A percentile compares a stretch with the other conserved stretches of the same genome.
phyloP scores from a whole-genome alignment of 2,888 invertebrate genomes.

The Lasiommata megera region DNA sequence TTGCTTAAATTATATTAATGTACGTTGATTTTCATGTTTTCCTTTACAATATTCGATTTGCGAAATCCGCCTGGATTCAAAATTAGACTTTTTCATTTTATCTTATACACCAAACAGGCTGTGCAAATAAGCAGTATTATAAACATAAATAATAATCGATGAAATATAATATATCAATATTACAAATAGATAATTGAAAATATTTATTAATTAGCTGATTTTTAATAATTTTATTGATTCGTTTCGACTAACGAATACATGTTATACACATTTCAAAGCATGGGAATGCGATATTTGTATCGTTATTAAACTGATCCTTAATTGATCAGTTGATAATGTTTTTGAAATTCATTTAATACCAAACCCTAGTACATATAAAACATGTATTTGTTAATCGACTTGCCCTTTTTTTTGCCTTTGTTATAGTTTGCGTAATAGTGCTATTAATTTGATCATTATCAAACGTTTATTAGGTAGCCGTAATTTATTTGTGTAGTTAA shows the following conservation, averaged over 20 bases:
- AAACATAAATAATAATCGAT: slow-evolving; percentile 16
- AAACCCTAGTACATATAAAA: background rate
- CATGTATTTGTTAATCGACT: background rate
- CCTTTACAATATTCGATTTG: background rate
- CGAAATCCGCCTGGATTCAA: background rate
- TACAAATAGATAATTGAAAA: slow-evolving; percentile 4
- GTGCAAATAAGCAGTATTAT: slow-evolving; percentile 37
- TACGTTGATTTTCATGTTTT: background rate
- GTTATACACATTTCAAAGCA: background rate
- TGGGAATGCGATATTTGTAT: background rate
- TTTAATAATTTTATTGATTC: background rate
- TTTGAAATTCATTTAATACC: background rate
- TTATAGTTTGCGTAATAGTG: background rate
- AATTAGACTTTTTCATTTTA: slow-evolving; percentile 12
- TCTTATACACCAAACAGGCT: slow-evolving; percentile 27
- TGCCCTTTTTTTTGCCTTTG: background rate
- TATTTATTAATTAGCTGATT: background rate
- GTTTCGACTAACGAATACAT: background rate
- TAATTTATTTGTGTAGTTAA: background rate
- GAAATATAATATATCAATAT: slow-evolving; percentile 6
- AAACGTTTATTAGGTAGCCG: too few relatives aligned
- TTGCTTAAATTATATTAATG: background rate
- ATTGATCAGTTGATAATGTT: too few relatives aligned
- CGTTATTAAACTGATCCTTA: too few relatives aligned
- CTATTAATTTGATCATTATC: too few relatives aligned